These are phyloP conservation scores for Idaea straminata DNA, from an alignment of 2,888 invertebrate genomes.

Conservation along the genomic window DNA sequence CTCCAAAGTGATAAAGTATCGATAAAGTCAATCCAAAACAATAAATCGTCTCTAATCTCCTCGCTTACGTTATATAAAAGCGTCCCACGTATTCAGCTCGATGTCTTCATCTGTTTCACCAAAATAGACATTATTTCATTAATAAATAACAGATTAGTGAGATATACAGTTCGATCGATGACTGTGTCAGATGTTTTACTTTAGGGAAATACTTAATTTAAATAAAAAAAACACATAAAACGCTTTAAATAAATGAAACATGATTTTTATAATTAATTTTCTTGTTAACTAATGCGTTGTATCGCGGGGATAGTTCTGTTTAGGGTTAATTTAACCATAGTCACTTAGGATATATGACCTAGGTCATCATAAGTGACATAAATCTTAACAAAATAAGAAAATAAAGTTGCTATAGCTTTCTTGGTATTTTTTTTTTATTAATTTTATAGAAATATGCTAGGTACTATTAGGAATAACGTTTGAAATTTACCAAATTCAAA, in stretches of 20 bases:
- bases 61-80: background rate
- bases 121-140: background rate
- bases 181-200: background rate
- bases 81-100: background rate
- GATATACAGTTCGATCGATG: background rate
- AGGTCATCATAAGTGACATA: too few species aligned
- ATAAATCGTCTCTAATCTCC: background rate
- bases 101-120: background rate
- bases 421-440: too few species aligned
- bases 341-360: too few species aligned
- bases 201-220: background rate
- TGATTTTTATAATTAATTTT: background rate
- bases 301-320: too few species aligned
- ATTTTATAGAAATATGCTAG: too few species aligned
- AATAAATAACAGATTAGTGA: slow-evolving; percentile 1
- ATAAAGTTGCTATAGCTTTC: too few species aligned
- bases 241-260: background rate
- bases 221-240: background rate
- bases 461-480: too few species aligned
- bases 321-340: too few species aligned
- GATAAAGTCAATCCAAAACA: background rate
- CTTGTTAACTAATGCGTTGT: too few species aligned
- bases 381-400: too few species aligned
- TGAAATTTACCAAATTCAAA: background rate
- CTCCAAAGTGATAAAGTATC: background rate